Evolutionary conservation across 2,888 invertebrate genomes (phyloP).

Genomic region (Pollenia griseotomentosa): DNA sequence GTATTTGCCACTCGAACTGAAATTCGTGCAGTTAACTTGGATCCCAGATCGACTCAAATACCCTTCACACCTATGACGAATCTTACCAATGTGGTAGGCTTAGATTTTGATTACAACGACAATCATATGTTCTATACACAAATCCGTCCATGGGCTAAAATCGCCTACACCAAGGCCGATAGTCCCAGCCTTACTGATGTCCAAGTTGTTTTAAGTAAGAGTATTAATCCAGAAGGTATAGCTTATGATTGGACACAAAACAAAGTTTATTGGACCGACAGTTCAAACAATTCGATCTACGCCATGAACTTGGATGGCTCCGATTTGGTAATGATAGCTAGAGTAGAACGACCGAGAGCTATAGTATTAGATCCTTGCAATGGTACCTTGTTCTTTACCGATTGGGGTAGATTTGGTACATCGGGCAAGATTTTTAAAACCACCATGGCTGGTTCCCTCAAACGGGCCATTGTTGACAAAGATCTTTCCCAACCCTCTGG

Average conservation of each 20-base stretch:
- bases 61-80: conserved; percentile 94
- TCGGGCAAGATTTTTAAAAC: conserved; percentile 97
- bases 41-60: conserved; percentile 91
- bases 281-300: conserved; percentile 96
- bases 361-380: conserved; percentile 98
- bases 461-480: conserved; percentile 93
- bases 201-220: conserved; percentile 89
- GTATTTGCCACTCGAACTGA: conserved; percentile 97
- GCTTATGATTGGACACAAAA: conserved; percentile 99
- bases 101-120: conserved; percentile 97
- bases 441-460: conserved; percentile 97
- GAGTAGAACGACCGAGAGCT: conserved; percentile 96
- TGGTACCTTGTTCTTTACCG: conserved; percentile 97
- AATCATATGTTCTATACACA: conserved; percentile 96
- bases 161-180: conserved; percentile 91
- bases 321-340: conserved; percentile 94
- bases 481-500: conserved; percentile 98
- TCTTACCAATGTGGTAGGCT: conserved; percentile 95
- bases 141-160: conserved; percentile 95
- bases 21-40: conserved; percentile 95
- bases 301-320: conserved; percentile 96
- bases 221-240: conserved; percentile 96
- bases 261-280: conserved; percentile 99
- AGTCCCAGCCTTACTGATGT: conserved; percentile 88
- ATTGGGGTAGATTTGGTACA: conserved; percentile 97